Evolutionary conservation across 2,113 vertebrate species (phyloP), one percentile per base, ranked within the genome.

Genomic region (Eclectus roratus): DNA sequence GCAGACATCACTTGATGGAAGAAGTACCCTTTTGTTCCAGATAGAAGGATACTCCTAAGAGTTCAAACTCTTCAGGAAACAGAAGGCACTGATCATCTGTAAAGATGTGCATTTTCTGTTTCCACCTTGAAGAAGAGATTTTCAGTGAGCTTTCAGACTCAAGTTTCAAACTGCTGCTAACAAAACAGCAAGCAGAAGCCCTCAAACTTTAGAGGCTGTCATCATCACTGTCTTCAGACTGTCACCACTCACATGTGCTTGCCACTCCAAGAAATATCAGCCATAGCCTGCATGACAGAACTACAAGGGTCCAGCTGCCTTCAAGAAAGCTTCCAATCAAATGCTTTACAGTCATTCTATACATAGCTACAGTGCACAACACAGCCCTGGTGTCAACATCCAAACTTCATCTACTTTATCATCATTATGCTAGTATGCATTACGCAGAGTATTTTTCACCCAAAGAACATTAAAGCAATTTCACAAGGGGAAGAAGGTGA

Each of bases 331-430:
- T 6, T 29, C 31, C 11, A 4, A 7, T 2, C n/a, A 50, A 55
- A 16, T 1, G 11, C 12, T 53, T 46, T 13, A 17, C 33, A 28
- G 9, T 10, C 7, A 9, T 12, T 17, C 52, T 11, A 13, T 2
- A 25, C 13, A 19, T 2, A 29, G 41, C 41, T n/a, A 18, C 56
- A 41, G n/a, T 0, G 0, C 10, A 28, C 14, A 70, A 10, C 3
- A 13, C 35, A 49, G 33, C 41, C n/a, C 24, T 79, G 19, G 16
- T 13, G 17, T 20, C 64, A 85, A 68, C 12, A 3, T 16, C 29
- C 66, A 37, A 9, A 6, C 18, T 17, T 23, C 15, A 53, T 5
- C 50, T 27, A 0, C 31, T 55, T 71, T 10, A 52, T 4, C 24
- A 23, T 2, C 10, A 16, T 10, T 8, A 13, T 3, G 6, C 18